Evolutionary conservation across 2,113 vertebrate genomes (phyloP).

Genomic region (Procavia capensis): DNA sequence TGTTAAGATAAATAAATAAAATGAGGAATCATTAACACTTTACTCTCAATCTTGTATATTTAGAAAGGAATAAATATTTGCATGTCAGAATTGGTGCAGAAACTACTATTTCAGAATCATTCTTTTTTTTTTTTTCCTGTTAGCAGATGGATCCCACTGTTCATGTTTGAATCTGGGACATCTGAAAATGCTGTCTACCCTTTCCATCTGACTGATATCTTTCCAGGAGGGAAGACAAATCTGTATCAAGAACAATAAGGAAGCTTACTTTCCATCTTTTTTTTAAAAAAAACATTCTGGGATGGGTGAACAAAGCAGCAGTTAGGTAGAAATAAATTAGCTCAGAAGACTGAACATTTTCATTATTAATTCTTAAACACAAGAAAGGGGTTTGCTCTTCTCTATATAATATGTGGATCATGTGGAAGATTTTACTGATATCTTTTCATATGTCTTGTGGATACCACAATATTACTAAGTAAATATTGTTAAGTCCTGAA

Average conservation of each 20-base stretch:
- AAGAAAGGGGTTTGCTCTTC: neutral
- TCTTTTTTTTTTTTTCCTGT: constrained; percentile 9
- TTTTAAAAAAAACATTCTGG: constrained; percentile 49
- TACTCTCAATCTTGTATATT: constrained; percentile 17
- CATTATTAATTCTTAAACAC: constrained; percentile 37
- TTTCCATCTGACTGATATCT: constrained; percentile 73
- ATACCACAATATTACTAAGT: neutral
- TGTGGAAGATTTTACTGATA: neutral
- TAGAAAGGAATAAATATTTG: constrained; percentile 56
- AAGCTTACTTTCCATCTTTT: constrained; percentile 42
- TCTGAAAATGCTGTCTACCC: constrained; percentile 62
- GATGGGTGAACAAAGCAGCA: constrained; percentile 28
- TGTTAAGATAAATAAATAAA: constrained; percentile 23
- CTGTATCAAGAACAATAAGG: constrained; percentile 57
- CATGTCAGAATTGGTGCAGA: constrained; percentile 50
- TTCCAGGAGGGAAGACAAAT: constrained; percentile 58
- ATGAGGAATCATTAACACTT: constrained; percentile 37
- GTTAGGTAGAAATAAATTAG: constrained; percentile 42
- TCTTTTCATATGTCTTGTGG: neutral
- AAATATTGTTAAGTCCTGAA: neutral
- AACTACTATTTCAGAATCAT: constrained; percentile 61
- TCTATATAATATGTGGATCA: neutral
- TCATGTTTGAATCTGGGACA: constrained; percentile 67
- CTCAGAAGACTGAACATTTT: constrained; percentile 24
- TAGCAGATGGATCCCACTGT: constrained; percentile 66